Evolutionary conservation across 2,113 vertebrate species (phyloP).

Genomic region (Eurypyga helias): DNA sequence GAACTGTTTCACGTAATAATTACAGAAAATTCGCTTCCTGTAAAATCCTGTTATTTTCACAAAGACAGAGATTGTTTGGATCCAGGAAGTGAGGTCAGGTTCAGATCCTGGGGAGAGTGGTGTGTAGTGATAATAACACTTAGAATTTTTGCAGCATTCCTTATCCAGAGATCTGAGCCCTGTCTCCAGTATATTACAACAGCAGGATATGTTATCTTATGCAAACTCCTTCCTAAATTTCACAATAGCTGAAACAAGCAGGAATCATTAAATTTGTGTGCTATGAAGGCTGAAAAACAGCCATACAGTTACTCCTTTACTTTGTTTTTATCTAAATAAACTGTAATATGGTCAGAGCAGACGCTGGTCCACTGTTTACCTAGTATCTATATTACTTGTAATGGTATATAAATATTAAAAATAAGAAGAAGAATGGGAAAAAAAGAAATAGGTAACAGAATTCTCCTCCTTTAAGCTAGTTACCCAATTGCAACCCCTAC

Average conservation of each 20-base stretch:
- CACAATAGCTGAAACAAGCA: conserved; percentile 61
- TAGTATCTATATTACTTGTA: neutral
- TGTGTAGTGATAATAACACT: conserved; percentile 16
- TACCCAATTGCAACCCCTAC: neutral
- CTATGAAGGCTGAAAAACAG: conserved; percentile 22
- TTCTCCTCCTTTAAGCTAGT: neutral
- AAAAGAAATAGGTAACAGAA: neutral
- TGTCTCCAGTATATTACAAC: conserved; percentile 62
- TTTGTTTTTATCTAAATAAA: neutral
- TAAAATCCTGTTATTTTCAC: conserved; percentile 16
- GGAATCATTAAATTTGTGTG: conserved; percentile 54
- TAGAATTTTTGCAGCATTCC: conserved; percentile 7
- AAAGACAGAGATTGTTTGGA: neutral
- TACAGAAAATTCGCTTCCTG: neutral
- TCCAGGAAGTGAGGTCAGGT: conserved; percentile 51
- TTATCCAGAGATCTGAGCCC: conserved; percentile 54
- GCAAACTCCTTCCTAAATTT: conserved; percentile 72
- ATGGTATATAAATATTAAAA: neutral
- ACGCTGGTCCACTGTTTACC: neutral
- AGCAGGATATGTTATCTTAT: conserved; percentile 65
- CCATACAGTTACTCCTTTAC: neutral
- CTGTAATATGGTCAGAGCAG: neutral
- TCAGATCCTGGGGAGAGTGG: conserved; percentile 45
- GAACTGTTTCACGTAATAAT: neutral
- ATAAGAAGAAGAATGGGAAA: neutral